A percentile compares a stretch with the other conserved stretches of the same genome.
Conservation (phyloP, 2,797 vertebrate species). For the Clarias pachynema region DNA sequence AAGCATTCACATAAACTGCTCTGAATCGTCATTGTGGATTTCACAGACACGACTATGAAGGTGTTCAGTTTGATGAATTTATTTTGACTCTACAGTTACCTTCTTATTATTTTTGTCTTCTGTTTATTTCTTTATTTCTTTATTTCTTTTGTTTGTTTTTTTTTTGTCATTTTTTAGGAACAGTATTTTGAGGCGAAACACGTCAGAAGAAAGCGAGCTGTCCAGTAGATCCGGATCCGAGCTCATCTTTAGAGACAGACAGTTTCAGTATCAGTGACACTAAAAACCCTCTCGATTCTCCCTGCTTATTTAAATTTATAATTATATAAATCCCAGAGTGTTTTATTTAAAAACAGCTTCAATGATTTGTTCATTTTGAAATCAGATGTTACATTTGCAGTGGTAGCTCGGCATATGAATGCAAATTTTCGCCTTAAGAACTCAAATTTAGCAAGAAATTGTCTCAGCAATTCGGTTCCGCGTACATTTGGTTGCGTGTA, state of each 20-base stretch:
- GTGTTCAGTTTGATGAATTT: not conserved
- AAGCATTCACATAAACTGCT: not conserved
- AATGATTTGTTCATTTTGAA: not conserved
- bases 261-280: conserved; percentile 11
- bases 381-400: not conserved
- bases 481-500: too few relatives aligned
- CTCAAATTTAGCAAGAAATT: too few relatives aligned
- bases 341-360: not conserved
- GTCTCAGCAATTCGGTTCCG: too few relatives aligned
- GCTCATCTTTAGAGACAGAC: not conserved
- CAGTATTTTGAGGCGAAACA: conserved; percentile 82
- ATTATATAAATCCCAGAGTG: not conserved
- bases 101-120: not conserved
- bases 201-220: conserved; percentile 79
- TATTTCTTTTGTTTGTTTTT: not conserved
- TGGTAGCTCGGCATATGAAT: too few relatives aligned
- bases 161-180: conserved; percentile 76
- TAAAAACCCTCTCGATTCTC: not conserved
- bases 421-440: too few relatives aligned
- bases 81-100: not conserved
- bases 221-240: conserved; percentile 64
- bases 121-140: not conserved
- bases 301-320: not conserved
- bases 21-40: not conserved
- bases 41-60: not conserved